Base-by-base conservation (phyloP, 1,140 invertebrate species). In the Zaprionus africanus region DNA sequence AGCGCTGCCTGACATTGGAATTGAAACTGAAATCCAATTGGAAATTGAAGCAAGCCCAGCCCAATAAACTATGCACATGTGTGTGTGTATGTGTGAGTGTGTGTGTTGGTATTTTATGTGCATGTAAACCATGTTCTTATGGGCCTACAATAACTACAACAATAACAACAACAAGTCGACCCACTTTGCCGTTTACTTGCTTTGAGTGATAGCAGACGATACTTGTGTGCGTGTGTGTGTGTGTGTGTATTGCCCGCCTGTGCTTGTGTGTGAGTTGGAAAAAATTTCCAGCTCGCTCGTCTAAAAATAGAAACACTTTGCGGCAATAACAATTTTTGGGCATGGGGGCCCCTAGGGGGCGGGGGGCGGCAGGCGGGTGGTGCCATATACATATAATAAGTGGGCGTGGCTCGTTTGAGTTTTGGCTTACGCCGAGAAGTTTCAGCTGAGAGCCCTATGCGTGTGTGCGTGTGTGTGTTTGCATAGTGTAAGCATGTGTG, bases 211-310 rank as follows among this genome's bases (percentile, higher is more conserved):
- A 84, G 74, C 70, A 75, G 51, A 24, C 66, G 67, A 63, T 61
- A 73, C 26, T 49, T 58, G 53, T 57, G 46, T 60, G 38, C 36
- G 36, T 58, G 19, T 24, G 38, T 24, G 5, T 69, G 36, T 58
- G 19, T 24, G 38, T 24, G 5, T 66, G 36, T 31, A 15, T 65
- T 73, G 61, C 73, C 28, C 59, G 58, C 36, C 49, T 76, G 62
- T 79, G 65, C 56, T 17, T 63, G 54, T 54, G 24, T 73, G n/a
- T 64, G 51, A 78, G 69, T 77, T 34, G 78, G 79, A 82, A 82
- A 85, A 90, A 90, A 85, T 90, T 90, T 90, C 86, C 85, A 90
- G 86, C 86, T 78, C 78, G 64, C 71, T 87, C 59, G 76, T 90
- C 85, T 90, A 90, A 78, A 90, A 90, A 90, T 90, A 90, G 86